phyloP scores from a whole-genome alignment of 2,797 vertebrate species.

The Anomalospiza imberbis region DNA sequence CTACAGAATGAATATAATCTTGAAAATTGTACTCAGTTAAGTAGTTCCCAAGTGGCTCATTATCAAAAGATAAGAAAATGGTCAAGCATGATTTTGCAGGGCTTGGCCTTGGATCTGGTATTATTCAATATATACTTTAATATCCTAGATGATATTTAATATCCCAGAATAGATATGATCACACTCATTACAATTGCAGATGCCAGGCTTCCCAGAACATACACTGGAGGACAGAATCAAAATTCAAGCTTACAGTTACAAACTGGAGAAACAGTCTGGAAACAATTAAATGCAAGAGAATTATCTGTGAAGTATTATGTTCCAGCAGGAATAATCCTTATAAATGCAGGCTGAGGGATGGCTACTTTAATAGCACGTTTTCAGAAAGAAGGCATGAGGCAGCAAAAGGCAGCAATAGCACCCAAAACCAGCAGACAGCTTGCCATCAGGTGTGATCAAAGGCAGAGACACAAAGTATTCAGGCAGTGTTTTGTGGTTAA shows the following conservation, averaged over 20 bases:
- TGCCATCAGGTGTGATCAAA: neutral
- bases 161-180: neutral
- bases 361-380: neutral
- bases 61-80: neutral
- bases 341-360: neutral
- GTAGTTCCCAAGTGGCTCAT: neutral
- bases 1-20: neutral
- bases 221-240: neutral
- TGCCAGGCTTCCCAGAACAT: rapidly evolving
- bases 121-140: neutral
- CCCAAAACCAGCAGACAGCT: neutral
- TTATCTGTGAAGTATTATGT: neutral
- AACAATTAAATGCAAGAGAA: neutral
- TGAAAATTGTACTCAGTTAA: neutral
- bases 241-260: neutral
- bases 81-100: neutral
- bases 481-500: neutral
- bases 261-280: neutral
- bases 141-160: neutral
- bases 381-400: neutral
- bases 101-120: neutral
- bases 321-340: neutral
- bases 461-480: neutral
- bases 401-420: neutral
- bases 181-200: neutral